A percentile compares a stretch with the other conserved stretches of the same genome.
phyloP scores from a whole-genome alignment of 2,113 vertebrate genomes.

The human (Homo sapiens) region DNA sequence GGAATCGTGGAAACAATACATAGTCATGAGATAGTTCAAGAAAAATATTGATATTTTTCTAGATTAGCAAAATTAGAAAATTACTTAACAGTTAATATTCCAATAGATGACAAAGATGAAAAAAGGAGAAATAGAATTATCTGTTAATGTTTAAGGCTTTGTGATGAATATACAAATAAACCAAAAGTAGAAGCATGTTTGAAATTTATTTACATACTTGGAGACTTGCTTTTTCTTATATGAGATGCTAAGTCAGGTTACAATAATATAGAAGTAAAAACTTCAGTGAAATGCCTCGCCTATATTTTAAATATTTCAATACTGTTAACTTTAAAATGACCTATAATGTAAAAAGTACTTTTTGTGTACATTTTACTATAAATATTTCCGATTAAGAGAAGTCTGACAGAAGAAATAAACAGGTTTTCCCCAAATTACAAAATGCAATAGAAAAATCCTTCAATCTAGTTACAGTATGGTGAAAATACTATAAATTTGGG shows the following conservation, averaged over 20 bases:
- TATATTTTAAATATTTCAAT: background rate
- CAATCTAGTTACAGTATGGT: conserved; percentile 7
- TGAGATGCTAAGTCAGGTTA: background rate
- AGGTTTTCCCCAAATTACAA: background rate
- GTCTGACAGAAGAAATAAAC: background rate
- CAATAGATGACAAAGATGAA: background rate
- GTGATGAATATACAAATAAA: background rate
- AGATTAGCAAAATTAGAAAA: conserved; percentile 29
- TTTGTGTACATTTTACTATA: background rate
- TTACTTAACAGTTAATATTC: background rate
- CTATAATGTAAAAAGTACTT: background rate
- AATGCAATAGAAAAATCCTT: background rate
- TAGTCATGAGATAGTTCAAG: background rate
- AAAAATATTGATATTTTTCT: background rate
- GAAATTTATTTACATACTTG: background rate
- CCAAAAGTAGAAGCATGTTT: background rate
- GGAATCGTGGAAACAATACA: background rate
- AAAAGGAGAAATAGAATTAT: background rate
- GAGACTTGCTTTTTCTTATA: background rate
- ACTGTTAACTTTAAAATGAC: conserved; percentile 41
- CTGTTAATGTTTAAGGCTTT: background rate
- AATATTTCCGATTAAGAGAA: background rate
- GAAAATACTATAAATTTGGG: background rate
- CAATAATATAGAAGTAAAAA: background rate
- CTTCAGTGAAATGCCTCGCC: background rate